Evolutionary conservation across 2,113 vertebrate species (phyloP).

Genomic region (Phoxinus phoxinus): DNA sequence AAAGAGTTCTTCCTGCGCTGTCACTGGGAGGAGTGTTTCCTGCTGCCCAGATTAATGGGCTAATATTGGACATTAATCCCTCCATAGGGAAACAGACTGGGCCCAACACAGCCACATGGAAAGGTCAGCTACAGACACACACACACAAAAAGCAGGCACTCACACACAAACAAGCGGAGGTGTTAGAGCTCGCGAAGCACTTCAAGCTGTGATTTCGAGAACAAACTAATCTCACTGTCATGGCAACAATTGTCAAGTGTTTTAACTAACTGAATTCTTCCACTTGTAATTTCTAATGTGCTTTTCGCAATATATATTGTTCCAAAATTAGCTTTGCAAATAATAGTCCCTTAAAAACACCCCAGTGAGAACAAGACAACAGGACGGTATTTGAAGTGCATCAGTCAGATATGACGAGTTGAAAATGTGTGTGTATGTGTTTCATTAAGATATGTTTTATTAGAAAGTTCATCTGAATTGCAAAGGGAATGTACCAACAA

Average conservation of each 20-base stretch:
- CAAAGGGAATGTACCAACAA: background rate
- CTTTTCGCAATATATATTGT: background rate
- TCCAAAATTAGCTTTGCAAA: background rate
- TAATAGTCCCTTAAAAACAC: background rate
- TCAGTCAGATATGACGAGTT: background rate
- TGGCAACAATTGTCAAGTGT: conserved; percentile 8
- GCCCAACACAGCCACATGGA: conserved; percentile 7
- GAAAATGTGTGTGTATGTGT: background rate
- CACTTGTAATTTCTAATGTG: background rate
- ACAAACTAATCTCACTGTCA: conserved; percentile 22
- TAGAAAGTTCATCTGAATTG: background rate
- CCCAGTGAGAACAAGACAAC: background rate
- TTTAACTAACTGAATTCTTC: conserved; percentile 12
- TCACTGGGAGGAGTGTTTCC: conserved; percentile 28
- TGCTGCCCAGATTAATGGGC: conserved; percentile 41
- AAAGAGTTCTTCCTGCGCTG: background rate
- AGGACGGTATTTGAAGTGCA: background rate
- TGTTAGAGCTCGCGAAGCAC: conserved; percentile 39
- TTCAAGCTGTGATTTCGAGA: conserved; percentile 54
- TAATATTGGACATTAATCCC: conserved; percentile 52
- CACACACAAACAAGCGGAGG: conserved; percentile 19
- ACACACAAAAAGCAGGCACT: conserved; percentile 12
- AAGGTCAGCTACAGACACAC: conserved; percentile 45
- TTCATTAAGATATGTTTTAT: background rate
- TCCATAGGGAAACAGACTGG: conserved; percentile 27